Base-by-base conservation (phyloP, 2,888 invertebrate genomes). In the Lepidochitona cinerea region DNA sequence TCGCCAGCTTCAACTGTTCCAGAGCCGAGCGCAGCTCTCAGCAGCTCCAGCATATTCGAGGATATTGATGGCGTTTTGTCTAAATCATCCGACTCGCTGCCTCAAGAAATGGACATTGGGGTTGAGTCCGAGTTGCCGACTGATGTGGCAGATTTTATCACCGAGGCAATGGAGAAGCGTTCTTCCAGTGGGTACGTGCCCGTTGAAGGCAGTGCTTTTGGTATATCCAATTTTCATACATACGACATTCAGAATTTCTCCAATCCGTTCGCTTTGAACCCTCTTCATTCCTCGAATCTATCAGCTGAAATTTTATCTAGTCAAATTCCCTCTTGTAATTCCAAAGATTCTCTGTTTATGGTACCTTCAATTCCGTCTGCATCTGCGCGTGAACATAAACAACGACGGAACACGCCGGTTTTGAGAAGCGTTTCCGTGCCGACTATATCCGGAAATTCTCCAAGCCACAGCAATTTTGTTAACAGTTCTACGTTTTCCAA, bases 101-200 rank as follows among this genome's bases (percentile, higher is more conserved):
- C 53, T 36, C 35, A 53, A 32, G 72, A 70, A 14, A 29, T 64
- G 14, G 65, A 68, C 26, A 33, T 64, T 14, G 59, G 68, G 41
- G 74, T 72, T 33, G 79, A 79, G 2, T 78, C 79, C 33, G 87
- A 85, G 23, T 75, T 87, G 18, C 87, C 87, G 1, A 74, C 75
- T 35, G 86, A 87, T 69, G 84, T 87, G 18, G 85, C 84, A 9
- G 86, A 87, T 69, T 87, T 85, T 74, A 84, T 87, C 26, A 84
- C 82, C 26, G 85, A 84, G 68, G 1, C 66, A 3, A 35, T 66
- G 37, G 66, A 66, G 37, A 66, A 66, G 66, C 35, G 66, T 18
- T 66, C 36, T 4, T 66, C 59, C 29, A 35, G n/a, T 9, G 33
- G 37, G 14, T 37, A 66, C 37, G 12, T 66, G 3, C 37, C 66